Conservation (phyloP, 2,888 invertebrate genomes). For the Choristoneura rosaceana region DNA sequence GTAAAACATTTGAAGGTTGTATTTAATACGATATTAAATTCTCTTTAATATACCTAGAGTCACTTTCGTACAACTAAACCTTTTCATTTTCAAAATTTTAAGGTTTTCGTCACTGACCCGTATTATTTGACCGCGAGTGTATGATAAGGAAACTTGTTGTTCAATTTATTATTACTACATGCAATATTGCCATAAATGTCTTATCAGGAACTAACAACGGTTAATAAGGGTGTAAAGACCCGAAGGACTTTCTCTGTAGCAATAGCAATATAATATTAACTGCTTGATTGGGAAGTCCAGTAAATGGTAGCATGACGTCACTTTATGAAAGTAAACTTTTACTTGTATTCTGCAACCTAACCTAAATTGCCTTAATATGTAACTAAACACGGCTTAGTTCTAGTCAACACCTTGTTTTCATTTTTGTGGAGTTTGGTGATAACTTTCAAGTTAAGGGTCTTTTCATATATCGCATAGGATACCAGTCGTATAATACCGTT, state of each 20-base stretch:
- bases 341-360: conserved; percentile 31
- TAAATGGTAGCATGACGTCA: conserved; percentile 40
- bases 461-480: not conserved
- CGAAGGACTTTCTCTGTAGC: conserved; percentile 35
- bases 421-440: not conserved
- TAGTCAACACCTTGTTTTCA: not conserved
- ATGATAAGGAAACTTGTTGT: not conserved
- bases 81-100: no score
- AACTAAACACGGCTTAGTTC: conserved; percentile 10
- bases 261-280: conserved; percentile 38
- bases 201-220: conserved; percentile 34
- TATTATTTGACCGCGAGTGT: no score
- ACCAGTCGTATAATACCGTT: not conserved
- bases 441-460: not conserved
- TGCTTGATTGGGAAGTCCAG: conserved; percentile 36
- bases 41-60: no score
- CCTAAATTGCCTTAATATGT: conserved; percentile 13
- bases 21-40: no score
- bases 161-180: conserved; percentile 1
- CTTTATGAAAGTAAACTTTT: conserved; percentile 35
- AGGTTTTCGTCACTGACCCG: no score
- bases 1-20: no score
- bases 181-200: conserved; percentile 27
- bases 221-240: conserved; percentile 34
- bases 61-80: no score